Evolutionary conservation across 2,113 vertebrate species (phyloP).

Genomic region (Aviceda subcristata): DNA sequence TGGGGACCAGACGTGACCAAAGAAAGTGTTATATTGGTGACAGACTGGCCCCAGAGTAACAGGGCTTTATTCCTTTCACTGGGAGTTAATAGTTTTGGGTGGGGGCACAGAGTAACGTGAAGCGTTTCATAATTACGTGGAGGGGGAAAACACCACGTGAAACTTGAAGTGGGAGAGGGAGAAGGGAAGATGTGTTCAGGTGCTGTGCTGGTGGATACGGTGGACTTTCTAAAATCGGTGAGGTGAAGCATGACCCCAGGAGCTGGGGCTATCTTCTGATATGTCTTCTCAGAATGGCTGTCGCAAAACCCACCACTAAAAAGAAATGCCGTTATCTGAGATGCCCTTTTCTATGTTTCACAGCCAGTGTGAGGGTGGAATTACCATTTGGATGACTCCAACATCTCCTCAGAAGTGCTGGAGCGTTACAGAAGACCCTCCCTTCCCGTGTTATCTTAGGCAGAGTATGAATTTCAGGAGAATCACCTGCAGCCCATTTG

Average conservation of each 20-base stretch:
- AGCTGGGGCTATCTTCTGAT: not conserved
- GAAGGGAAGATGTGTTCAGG: not conserved
- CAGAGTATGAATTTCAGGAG: not conserved
- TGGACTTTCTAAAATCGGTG: not conserved
- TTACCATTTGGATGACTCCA: not conserved
- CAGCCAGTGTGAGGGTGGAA: not conserved
- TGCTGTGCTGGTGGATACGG: not conserved
- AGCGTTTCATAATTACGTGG: accelerated
- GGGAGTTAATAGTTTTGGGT: not conserved
- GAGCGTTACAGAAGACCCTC: not conserved
- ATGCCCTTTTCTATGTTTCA: not conserved
- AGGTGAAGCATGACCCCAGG: not conserved
- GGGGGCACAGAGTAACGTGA: not conserved
- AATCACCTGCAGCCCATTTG: accelerated
- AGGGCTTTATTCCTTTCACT: not conserved
- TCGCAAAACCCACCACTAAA: not conserved
- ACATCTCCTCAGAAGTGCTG: not conserved
- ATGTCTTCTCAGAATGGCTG: accelerated
- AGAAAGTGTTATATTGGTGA: not conserved
- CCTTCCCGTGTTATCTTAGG: not conserved
- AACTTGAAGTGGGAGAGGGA: not conserved
- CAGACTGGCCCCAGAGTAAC: not conserved
- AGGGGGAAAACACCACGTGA: not conserved
- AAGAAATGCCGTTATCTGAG: not conserved
- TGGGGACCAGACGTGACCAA: not conserved